phyloP scores from a whole-genome alignment of 2,888 invertebrate genomes.

The Biston stratarius region DNA sequence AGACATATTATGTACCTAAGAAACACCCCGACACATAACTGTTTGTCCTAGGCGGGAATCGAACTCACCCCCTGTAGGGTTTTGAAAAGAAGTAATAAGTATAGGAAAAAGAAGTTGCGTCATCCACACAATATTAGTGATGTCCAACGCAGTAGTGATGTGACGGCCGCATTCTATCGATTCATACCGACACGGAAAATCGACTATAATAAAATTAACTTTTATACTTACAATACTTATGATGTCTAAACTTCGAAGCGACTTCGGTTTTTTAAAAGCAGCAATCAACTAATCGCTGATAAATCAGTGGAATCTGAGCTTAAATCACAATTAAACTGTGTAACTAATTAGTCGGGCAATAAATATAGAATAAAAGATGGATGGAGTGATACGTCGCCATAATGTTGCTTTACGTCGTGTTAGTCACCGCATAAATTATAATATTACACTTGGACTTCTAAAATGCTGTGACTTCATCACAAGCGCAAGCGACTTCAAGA shows the following conservation, averaged over 20 bases:
- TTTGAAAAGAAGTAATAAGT: too few relatives aligned
- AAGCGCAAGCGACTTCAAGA: constrained; percentile 26
- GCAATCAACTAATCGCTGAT: constrained; percentile 19
- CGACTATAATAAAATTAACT: too few relatives aligned
- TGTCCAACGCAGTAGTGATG: too few relatives aligned
- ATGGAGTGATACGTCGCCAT: constrained; percentile 70
- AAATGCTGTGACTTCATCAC: constrained; percentile 21
- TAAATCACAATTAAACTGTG: constrained; percentile 45
- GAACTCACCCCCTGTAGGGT: too few relatives aligned
- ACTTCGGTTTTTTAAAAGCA: constrained; percentile 16
- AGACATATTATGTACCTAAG: too few relatives aligned
- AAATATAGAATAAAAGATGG: constrained; percentile 52
- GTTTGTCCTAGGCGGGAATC: too few relatives aligned
- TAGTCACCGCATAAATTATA: constrained; percentile 65
- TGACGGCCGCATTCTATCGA: too few relatives aligned
- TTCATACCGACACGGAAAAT: too few relatives aligned
- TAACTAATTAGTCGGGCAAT: constrained; percentile 55
- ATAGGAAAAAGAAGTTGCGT: too few relatives aligned
- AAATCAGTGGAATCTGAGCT: constrained; percentile 28
- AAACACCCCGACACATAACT: too few relatives aligned
- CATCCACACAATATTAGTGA: too few relatives aligned
- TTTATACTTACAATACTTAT: too few relatives aligned
- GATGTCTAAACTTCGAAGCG: neutral
- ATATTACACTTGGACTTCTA: constrained; percentile 58
- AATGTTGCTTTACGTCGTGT: constrained; percentile 67